These are phyloP conservation scores for Aethes cnicana DNA, from an alignment of 2,888 invertebrate genomes.

Conservation along the genomic window DNA sequence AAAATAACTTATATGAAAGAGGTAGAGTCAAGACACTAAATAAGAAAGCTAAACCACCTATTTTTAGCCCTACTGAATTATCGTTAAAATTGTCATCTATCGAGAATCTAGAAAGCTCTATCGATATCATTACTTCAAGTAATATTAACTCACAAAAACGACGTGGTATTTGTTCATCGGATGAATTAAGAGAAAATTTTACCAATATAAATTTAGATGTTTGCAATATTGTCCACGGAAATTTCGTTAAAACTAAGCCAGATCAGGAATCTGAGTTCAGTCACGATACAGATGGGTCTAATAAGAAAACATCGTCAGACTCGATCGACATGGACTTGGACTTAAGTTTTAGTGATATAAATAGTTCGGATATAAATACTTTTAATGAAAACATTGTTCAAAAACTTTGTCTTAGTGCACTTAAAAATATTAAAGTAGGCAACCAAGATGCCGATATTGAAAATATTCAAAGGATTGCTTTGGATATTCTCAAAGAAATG, in stretches of 20 bases:
- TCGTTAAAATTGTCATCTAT: slow-evolving; percentile 69
- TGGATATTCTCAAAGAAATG: slow-evolving; percentile 79
- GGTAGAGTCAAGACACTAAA: slow-evolving; percentile 41
- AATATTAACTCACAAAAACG: slow-evolving; percentile 77
- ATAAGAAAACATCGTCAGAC: slow-evolving; percentile 78
- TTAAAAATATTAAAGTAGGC: slow-evolving; percentile 80
- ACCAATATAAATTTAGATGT: slow-evolving; percentile 61
- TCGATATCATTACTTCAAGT: slow-evolving; percentile 70
- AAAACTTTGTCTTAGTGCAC: slow-evolving; percentile 76
- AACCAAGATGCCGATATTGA: slow-evolving; percentile 80
- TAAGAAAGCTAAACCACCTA: slow-evolving; percentile 39
- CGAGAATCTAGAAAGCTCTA: slow-evolving; percentile 70
- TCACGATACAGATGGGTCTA: slow-evolving; percentile 72
- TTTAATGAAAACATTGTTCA: slow-evolving; percentile 81
- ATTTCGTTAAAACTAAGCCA: slow-evolving; percentile 67
- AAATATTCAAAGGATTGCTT: slow-evolving; percentile 79
- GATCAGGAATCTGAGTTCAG: slow-evolving; percentile 71
- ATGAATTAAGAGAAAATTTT: slow-evolving; percentile 71
- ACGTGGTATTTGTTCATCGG: slow-evolving; percentile 81
- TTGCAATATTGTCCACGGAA: slow-evolving; percentile 59
- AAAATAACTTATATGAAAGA: slow-evolving; percentile 42
- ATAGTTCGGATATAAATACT: slow-evolving; percentile 79
- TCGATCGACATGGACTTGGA: slow-evolving; percentile 80
- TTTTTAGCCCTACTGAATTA: slow-evolving; percentile 77
- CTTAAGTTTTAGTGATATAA: slow-evolving; percentile 80